These are phyloP conservation scores for Cataglyphis altisquamis DNA, from an alignment of 2,888 invertebrate genomes.

Conservation along the genomic window DNA sequence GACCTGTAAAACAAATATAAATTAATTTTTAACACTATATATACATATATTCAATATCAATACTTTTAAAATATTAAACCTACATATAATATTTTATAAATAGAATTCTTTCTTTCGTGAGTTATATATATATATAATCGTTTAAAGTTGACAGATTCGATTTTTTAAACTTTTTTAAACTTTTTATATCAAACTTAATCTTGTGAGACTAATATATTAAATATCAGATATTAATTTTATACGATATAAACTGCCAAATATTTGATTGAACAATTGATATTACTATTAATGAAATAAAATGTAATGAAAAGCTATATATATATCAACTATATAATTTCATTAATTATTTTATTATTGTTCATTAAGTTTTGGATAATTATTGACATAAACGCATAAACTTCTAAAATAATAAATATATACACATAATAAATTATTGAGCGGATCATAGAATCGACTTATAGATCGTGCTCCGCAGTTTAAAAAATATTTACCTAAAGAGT, in stretches of 20 bases:
- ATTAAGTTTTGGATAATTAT: not conserved
- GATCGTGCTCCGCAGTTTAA: not conserved
- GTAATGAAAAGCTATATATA: not conserved
- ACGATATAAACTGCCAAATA: not conserved
- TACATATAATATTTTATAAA: no score
- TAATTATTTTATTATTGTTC: not conserved
- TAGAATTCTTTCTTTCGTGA: no score
- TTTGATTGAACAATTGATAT: not conserved
- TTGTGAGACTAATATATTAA: not conserved
- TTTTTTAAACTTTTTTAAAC: not conserved
- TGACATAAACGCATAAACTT: not conserved
- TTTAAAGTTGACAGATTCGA: no score
- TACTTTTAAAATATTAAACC: no score
- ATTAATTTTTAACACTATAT: not conserved
- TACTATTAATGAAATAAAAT: not conserved
- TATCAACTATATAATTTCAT: not conserved
- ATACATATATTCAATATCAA: not conserved
- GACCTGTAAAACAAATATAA: slow-evolving; percentile 21
- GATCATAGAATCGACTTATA: not conserved
- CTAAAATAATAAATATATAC: not conserved
- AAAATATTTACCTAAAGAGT: slow-evolving; percentile 1
- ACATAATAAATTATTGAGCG: not conserved
- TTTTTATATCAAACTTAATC: not conserved
- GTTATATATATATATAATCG: no score
- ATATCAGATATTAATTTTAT: not conserved